Evolutionary conservation across 2,113 vertebrate genomes (phyloP).

Genomic region (Cacatua alba): DNA sequence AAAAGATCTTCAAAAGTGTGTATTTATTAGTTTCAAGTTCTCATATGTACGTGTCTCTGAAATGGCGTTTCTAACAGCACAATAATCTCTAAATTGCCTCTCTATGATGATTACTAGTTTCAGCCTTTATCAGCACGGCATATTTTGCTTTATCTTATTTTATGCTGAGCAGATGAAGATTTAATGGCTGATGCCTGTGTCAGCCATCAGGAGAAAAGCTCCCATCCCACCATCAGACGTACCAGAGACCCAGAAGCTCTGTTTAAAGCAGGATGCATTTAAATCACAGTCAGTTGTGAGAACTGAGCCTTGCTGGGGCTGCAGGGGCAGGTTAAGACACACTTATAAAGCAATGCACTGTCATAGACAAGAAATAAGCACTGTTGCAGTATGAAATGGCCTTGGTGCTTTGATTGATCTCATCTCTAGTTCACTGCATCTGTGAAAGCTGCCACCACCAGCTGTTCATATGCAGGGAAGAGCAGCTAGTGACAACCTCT

Average conservation of each 20-base stretch:
- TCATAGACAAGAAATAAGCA: not conserved
- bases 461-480: not conserved
- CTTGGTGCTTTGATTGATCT: fast-evolving
- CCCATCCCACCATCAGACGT: not conserved
- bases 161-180: not conserved
- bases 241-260: not conserved
- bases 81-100: not conserved
- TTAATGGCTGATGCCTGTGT: fast-evolving
- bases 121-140: not conserved
- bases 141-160: not conserved
- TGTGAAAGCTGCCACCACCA: not conserved
- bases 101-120: not conserved
- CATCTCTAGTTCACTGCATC: not conserved
- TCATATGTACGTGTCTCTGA: fast-evolving
- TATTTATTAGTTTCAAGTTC: not conserved
- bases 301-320: not conserved
- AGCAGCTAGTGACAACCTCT: not conserved
- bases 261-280: not conserved
- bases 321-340: not conserved
- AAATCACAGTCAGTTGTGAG: not conserved
- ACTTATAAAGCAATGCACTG: not conserved
- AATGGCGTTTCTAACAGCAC: not conserved
- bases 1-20: not conserved
- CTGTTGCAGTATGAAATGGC: too few species aligned
- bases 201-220: not conserved